These are phyloP conservation scores for Chymomyza amoena DNA, from an alignment of 2,888 invertebrate genomes.

Conservation along the genomic window DNA sequence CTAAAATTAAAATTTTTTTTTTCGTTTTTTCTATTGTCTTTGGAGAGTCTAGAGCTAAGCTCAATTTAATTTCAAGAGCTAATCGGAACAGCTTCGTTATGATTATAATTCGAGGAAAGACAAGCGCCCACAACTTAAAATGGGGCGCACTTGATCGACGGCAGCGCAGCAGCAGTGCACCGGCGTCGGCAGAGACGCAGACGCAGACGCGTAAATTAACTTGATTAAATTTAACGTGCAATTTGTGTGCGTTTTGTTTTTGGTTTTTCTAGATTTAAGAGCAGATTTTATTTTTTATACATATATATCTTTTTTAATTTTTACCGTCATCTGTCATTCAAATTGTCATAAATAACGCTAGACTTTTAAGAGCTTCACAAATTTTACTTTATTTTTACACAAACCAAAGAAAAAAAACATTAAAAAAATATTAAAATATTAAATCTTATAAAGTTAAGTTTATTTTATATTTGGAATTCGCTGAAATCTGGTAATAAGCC, in stretches of 20 bases:
- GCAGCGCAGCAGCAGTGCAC: not conserved
- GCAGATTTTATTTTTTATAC: not conserved
- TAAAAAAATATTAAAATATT: not conserved
- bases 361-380: not conserved
- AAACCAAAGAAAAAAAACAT: constrained; percentile 11
- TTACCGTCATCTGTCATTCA: not conserved
- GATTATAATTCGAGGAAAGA: not conserved
- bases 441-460: constrained; percentile 31
- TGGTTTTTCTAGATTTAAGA: not conserved
- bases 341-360: not conserved
- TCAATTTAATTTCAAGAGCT: not conserved
- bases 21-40: not conserved
- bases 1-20: not conserved
- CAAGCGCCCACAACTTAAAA: not conserved
- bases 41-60: not conserved
- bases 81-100: not conserved
- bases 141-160: not conserved
- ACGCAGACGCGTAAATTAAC: constrained; percentile 62
- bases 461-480: constrained; percentile 27
- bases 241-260: constrained; percentile 32
- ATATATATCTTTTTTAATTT: not conserved
- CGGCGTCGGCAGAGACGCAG: not conserved
- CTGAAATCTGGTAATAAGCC: constrained; percentile 23
- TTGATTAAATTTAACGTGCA: constrained; percentile 70
- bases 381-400: not conserved